Evolutionary conservation across 2,888 invertebrate genomes (phyloP).

Genomic region (Tryphoninae sp.): DNA sequence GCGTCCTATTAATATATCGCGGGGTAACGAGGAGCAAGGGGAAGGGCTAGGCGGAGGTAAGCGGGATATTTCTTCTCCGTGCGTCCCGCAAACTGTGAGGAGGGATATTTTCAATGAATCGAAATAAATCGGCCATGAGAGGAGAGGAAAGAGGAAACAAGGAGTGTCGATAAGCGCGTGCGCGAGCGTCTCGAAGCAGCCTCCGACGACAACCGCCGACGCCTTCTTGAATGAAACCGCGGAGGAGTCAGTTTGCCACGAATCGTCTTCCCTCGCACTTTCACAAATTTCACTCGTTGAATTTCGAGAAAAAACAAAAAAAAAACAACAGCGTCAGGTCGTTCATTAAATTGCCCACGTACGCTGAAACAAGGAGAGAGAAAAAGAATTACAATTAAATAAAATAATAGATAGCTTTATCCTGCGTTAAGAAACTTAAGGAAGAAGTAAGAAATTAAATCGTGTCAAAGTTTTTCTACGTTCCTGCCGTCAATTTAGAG

Average conservation of each 20-base stretch:
- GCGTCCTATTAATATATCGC: constrained; percentile 70
- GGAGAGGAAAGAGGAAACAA: constrained; percentile 52
- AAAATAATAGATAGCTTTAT: neutral
- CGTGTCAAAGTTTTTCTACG: neutral
- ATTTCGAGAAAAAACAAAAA: neutral
- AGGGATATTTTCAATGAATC: constrained; percentile 73
- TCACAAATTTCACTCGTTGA: constrained; percentile 64
- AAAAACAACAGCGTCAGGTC: neutral
- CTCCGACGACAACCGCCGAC: constrained; percentile 72
- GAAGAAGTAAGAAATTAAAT: neutral
- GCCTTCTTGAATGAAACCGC: constrained; percentile 77
- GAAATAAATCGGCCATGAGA: constrained; percentile 72
- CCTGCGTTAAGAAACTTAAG: neutral
- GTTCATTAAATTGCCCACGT: neutral
- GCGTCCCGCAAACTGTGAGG: constrained; percentile 27
- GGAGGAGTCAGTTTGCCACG: constrained; percentile 74
- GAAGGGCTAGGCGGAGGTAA: neutral
- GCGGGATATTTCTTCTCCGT: constrained; percentile 58
- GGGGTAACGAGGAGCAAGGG: constrained; percentile 40
- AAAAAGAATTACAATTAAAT: neutral
- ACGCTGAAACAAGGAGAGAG: neutral
- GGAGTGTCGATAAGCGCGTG: constrained; percentile 71
- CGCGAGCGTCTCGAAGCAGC: constrained; percentile 58
- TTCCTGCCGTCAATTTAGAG: constrained; percentile 18
- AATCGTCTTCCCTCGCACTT: constrained; percentile 73